Evolutionary conservation across 2,113 vertebrate genomes (phyloP).

Genomic region (Hippocampus barbouri): DNA sequence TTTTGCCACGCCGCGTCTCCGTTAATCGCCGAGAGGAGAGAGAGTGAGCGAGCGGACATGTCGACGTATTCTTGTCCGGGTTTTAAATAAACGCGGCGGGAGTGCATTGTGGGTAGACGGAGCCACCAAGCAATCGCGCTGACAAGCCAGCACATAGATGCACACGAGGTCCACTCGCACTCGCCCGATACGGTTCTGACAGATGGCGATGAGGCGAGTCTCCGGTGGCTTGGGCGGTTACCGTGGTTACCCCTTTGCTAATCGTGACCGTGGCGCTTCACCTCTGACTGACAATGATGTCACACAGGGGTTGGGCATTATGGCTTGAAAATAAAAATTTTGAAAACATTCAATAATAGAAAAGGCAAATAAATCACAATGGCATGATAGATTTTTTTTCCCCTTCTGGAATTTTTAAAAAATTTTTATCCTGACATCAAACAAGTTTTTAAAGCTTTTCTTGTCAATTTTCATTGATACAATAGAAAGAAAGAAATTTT

Average conservation of each 20-base stretch:
- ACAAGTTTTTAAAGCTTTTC: too few species aligned
- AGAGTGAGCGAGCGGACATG: neutral
- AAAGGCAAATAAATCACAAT: too few species aligned
- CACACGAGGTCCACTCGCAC: neutral
- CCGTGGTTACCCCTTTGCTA: neutral
- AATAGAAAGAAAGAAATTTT: too few species aligned
- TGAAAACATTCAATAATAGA: too few species aligned
- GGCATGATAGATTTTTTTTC: too few species aligned
- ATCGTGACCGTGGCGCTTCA: neutral
- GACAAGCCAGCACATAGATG: neutral
- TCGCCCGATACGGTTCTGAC: neutral
- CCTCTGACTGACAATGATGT: neutral
- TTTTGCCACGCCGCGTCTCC: constrained; percentile 29
- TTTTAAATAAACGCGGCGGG: constrained; percentile 36
- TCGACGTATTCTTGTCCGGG: constrained; percentile 6
- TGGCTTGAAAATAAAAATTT: neutral
- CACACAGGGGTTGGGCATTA: neutral
- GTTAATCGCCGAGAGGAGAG: constrained; percentile 21
- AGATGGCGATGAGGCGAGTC: neutral
- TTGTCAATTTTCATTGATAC: too few species aligned
- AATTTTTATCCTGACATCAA: too few species aligned
- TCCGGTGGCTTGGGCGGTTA: neutral
- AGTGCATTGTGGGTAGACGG: constrained; percentile 36
- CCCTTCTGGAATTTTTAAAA: too few species aligned
- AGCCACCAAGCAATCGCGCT: constrained; percentile 55